Evolutionary conservation across 2,113 vertebrate genomes (phyloP).

Genomic region (Ciconia stormi): DNA sequence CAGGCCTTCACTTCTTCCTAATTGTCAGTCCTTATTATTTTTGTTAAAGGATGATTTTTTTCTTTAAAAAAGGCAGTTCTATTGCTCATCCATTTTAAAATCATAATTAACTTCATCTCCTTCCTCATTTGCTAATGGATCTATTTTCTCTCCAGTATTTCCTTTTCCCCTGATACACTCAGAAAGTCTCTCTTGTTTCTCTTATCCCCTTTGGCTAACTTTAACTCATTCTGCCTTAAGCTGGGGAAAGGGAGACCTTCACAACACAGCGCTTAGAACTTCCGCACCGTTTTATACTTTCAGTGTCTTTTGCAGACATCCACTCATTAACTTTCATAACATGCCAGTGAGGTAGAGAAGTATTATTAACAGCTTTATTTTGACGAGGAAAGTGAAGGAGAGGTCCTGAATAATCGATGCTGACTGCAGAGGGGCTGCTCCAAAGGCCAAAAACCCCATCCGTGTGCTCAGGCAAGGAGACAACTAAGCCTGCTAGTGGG

Average conservation of each 20-base stretch:
- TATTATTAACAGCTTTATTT: slow-evolving; percentile 37
- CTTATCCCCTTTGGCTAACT: slow-evolving; percentile 39
- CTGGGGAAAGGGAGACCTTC: not conserved
- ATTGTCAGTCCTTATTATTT: slow-evolving; percentile 52
- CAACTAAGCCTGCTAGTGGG: not conserved
- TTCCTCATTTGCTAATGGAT: slow-evolving; percentile 70
- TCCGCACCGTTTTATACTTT: not conserved
- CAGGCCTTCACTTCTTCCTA: slow-evolving; percentile 33
- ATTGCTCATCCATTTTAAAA: slow-evolving; percentile 72
- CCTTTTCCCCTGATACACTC: slow-evolving; percentile 49
- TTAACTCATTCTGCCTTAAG: slow-evolving; percentile 50
- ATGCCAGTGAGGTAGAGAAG: not conserved
- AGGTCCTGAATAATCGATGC: not conserved
- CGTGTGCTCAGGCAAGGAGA: not conserved
- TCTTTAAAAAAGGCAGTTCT: slow-evolving; percentile 17
- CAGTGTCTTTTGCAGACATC: slow-evolving; percentile 14
- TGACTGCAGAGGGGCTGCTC: not conserved
- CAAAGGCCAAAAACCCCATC: not conserved
- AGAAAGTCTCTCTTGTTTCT: slow-evolving; percentile 28
- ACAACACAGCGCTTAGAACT: not conserved
- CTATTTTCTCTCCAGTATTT: slow-evolving; percentile 62
- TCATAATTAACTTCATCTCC: slow-evolving; percentile 76
- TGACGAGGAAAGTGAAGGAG: not conserved
- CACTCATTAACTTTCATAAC: slow-evolving; percentile 35
- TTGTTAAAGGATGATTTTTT: slow-evolving; percentile 48